Percentiles rank a stretch among this genome's conserved stretches.
Evolutionary conservation across 2,797 vertebrate genomes (phyloP).

Genomic region (Falco rusticolus): DNA sequence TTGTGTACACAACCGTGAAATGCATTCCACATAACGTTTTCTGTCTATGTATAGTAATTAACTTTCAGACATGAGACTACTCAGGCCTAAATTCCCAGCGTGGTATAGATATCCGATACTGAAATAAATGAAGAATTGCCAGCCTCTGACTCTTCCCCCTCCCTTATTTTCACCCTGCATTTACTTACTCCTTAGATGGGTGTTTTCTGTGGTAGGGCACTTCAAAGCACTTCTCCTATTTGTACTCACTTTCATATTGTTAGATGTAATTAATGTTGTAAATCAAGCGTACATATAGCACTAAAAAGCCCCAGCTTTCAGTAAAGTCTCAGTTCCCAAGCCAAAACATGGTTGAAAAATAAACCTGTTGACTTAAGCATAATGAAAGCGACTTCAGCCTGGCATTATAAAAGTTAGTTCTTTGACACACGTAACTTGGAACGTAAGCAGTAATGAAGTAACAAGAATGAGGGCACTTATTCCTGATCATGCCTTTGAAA

Average conservation of each 20-base stretch:
- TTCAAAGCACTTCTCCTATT: background rate
- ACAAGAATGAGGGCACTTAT: too few relatives aligned
- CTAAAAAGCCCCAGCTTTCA: background rate
- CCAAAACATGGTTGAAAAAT: background rate
- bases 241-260: background rate
- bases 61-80: background rate
- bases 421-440: background rate
- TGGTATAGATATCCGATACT: background rate
- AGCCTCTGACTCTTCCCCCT: background rate
- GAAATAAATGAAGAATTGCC: background rate
- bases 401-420: background rate
- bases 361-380: background rate
- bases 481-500: background rate
- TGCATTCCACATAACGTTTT: background rate
- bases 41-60: background rate
- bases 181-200: background rate
- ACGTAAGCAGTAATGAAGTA: background rate
- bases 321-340: background rate
- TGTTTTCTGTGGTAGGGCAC: background rate
- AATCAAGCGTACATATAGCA: background rate
- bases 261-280: background rate
- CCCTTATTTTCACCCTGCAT: background rate
- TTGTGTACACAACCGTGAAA: background rate
- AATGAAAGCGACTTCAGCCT: background rate
- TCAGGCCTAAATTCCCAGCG: background rate